Evolutionary conservation across 2,888 invertebrate species (phyloP), one percentile per base, ranked within the genome.

Genomic region (Polydrusus cervinus): DNA sequence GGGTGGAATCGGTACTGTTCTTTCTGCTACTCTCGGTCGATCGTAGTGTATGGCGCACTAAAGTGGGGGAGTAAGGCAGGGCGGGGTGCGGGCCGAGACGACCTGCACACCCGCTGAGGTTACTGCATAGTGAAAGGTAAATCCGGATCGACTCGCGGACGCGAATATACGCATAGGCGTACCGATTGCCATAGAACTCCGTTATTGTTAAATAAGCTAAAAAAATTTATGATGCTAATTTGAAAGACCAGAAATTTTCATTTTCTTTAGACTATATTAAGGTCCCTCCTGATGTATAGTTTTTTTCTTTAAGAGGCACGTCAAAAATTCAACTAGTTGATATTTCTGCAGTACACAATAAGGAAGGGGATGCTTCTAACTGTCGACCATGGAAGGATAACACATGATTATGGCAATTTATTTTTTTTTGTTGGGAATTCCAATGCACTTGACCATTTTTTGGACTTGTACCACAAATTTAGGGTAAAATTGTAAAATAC

Each of bases 41-140:
- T 71, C 53, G 68, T 67, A 62, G 67, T 25, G 25, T 25, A 25
- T 38, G 49, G 45, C 69, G 60, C 47, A 69, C 53, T 40, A 64
- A 62, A 62, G 64, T 43, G 71, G 68, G 55, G 72, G 62, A 53
- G 67, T 45, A 16, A 60, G 53, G 70, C 40, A 45, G 25, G 14
- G 61, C 30, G 75, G 72, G 75, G 71, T 81, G 82, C 81, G 80
- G 81, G 82, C 75, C 81, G 82, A 82, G 78, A 80, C 81, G 82
- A 82, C 82, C 81, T 79, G 82, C 75, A 81, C 82, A 82, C 82
- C 82, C 79, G 82, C 77, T 82, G 83, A 84, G 83, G 84, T 85
- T 86, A 84, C 82, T 83, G 83, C 83, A 83, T 83, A 85, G 86
- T 86, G 86, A 86, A 86, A 86, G 86, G 86, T 84, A 85, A 85